Percentiles rank a stretch among this genome's conserved stretches.
These are phyloP conservation scores for Hypomecis atomaria DNA, from an alignment of 2,888 invertebrate genomes.

Conservation along the genomic window DNA sequence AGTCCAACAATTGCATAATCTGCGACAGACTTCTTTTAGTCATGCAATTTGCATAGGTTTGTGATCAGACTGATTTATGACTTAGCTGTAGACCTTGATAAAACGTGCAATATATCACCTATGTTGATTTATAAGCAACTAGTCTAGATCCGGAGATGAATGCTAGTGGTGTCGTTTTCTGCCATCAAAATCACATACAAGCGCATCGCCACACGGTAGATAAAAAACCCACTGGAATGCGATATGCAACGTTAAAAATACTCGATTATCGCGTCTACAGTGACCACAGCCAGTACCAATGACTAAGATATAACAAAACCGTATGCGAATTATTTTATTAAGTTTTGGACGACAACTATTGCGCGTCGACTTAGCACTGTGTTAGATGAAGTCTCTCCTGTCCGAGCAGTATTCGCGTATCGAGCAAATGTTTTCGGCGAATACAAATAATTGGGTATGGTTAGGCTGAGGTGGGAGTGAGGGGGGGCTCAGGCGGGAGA, in stretches of 20 bases:
- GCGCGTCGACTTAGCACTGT: conserved; percentile 51
- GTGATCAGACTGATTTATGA: conserved; percentile 47
- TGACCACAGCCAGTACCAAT: conserved; percentile 53
- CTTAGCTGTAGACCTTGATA: conserved; percentile 47
- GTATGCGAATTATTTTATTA: conserved; percentile 44
- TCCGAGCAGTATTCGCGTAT: conserved; percentile 59
- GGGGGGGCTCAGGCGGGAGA: conserved; percentile 75
- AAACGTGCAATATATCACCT: conserved; percentile 36
- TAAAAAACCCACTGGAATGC: conserved; percentile 64
- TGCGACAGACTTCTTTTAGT: conserved; percentile 45
- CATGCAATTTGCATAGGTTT: conserved; percentile 53
- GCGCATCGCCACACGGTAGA: conserved; percentile 52
- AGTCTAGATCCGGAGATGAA: conserved; percentile 43
- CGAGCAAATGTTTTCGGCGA: conserved; percentile 65
- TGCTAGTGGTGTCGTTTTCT: conserved; percentile 46
- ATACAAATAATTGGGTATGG: conserved; percentile 71
- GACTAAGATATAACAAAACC: conserved; percentile 47
- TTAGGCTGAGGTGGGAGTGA: conserved; percentile 63
- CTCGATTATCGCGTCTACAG: conserved; percentile 65
- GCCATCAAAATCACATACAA: conserved; percentile 50
- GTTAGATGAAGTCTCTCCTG: conserved; percentile 48
- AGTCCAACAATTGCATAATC: conserved; percentile 45
- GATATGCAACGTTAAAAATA: conserved; percentile 72
- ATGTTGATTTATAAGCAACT: conserved; percentile 44
- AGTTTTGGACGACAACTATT: conserved; percentile 55